A percentile compares a stretch with the other conserved stretches of the same genome.
These are phyloP conservation scores for Laspeyria flexula DNA, from an alignment of 2,888 invertebrate species.

Conservation along the genomic window DNA sequence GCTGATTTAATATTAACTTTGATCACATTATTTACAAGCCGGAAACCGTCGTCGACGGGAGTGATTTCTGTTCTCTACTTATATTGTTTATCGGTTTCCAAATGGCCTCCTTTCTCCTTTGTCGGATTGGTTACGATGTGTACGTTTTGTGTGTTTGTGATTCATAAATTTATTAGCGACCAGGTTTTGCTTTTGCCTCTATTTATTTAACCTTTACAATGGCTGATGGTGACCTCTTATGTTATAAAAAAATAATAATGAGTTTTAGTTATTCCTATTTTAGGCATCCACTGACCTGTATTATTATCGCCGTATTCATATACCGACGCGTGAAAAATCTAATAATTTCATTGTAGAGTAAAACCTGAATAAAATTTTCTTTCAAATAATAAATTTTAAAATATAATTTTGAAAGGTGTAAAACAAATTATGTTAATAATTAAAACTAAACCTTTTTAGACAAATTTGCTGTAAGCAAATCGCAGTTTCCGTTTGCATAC, in stretches of 20 bases:
- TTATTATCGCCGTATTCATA: too few species aligned
- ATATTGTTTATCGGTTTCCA: conserved; percentile 38
- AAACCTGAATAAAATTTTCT: too few species aligned
- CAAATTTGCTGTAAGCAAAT: background rate
- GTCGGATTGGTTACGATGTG: conserved; percentile 24
- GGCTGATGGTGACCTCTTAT: conserved; percentile 9
- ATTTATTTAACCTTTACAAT: conserved; percentile 17
- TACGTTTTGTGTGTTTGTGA: conserved; percentile 28
- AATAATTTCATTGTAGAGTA: too few species aligned
- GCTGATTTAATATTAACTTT: conserved; percentile 50
- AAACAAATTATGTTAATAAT: background rate
- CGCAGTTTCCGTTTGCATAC: background rate
- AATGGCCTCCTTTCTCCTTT: conserved; percentile 24
- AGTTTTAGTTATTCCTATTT: too few species aligned
- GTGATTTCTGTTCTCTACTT: conserved; percentile 27
- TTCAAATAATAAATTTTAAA: too few species aligned
- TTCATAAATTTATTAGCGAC: conserved; percentile 31
- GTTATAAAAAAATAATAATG: too few species aligned
- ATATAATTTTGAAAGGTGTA: too few species aligned
- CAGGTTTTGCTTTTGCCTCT: conserved; percentile 17
- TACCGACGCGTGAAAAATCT: too few species aligned
- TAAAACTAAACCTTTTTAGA: background rate
- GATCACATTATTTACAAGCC: conserved; percentile 40
- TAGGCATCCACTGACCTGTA: too few species aligned
- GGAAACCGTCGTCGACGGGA: conserved; percentile 22